Base-by-base conservation (phyloP, 2,888 invertebrate genomes). In the Platycheirus rosarum region DNA sequence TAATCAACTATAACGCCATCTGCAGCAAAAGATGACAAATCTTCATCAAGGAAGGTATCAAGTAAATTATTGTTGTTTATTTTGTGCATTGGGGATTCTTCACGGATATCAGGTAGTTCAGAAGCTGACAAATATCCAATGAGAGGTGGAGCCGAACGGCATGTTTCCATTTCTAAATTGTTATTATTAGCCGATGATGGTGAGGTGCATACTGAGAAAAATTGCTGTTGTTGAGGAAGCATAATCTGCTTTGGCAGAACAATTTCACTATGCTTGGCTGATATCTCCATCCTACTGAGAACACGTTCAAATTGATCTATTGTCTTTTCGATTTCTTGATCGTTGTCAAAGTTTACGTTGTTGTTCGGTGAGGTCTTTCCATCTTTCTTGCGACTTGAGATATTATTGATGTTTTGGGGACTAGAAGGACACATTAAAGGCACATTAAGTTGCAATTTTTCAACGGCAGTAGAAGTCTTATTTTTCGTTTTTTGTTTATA, bases 41-140 rank as follows among this genome's bases (percentile, higher is more conserved):
- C 44, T 2, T 66, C 53, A 0, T 77, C 70, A 42, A 78, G 23
- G 13, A 53, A 48, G 6, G 51, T 2, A 4, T 14, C 60, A 1
- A 62, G 23, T 7, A 53, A 11, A 40, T 46, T 73, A 23, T 57
- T 57, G 57, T 57, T 63, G 18, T 46, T 70, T 7, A 71, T 4
- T 51, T 66, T 77, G 35, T 71, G 77, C 42, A 73, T 44, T 11
- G 68, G 68, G 5, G 66, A 71, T 44, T 85, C 85, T 49, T 85
- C 85, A 40, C 63, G 73, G 46, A 85, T 85, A n/a, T 76, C 78
- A 13, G 84, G 85, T 14, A 85, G 65, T 6, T 85, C 84, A 1
- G 69, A 57, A 3, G 69, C 42, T 9, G 75, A 62, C 11, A 82
- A 14, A 32, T 77, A 73, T 4, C 71, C 66, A 26, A 63, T 66